Conservation (phyloP, 2,113 vertebrate genomes). For the Neopipo cinnamomea region DNA sequence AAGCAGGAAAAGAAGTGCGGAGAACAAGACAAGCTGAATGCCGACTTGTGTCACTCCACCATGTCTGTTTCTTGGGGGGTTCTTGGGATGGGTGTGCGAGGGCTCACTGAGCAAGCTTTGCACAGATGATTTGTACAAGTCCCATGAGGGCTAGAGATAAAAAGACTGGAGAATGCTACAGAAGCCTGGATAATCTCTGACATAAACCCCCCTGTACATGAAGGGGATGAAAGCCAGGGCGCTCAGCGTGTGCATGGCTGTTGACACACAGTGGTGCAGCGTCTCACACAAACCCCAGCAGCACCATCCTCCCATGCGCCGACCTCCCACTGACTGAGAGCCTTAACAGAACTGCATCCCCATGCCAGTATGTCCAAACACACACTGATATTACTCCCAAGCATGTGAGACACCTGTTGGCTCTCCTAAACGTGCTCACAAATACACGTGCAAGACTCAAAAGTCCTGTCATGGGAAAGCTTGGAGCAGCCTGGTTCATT, state of each 20-base stretch:
- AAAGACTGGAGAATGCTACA: neutral
- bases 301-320: rapidly evolving
- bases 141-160: neutral
- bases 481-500: neutral
- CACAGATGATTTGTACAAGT: neutral
- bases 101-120: neutral
- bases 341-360: neutral
- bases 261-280: neutral
- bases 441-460: rapidly evolving
- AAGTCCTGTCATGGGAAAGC: rapidly evolving
- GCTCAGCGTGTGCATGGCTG: neutral
- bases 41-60: rapidly evolving
- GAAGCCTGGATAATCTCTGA: neutral
- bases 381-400: neutral
- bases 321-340: rapidly evolving
- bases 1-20: neutral
- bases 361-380: rapidly evolving
- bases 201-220: neutral
- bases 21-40: neutral
- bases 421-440: neutral
- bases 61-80: neutral
- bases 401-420: neutral
- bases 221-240: neutral
- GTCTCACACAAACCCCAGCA: neutral
- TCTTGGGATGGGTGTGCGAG: neutral